Evolutionary conservation across 2,797 vertebrate genomes (phyloP), one percentile per base, ranked within the genome.

Genomic region (Rhinogobio ventralis): DNA sequence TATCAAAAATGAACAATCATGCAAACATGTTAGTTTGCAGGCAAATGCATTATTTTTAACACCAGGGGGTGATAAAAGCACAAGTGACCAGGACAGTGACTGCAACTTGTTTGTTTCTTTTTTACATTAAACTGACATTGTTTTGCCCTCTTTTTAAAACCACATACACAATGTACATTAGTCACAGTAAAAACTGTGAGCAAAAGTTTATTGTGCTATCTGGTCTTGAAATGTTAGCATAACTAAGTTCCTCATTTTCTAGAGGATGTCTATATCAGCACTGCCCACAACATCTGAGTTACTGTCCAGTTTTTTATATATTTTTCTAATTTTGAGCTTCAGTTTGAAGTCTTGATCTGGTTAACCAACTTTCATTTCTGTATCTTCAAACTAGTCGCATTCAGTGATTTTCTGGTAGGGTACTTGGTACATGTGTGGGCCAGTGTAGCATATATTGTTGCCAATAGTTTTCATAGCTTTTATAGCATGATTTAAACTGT

Each of bases 11-110:
- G 1, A 60, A 30, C 3, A 17, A 62, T 62, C 17, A n/a, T 49
- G 8, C 68, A 33, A 73, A 33, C 14, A 5, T 45, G 25, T 45
- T 3, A 30, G 25, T 64, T 73, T 74, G 33, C 25, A 62, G 49
- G 46, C 30, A 55, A 39, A 51, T 67, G 28, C 45, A 10, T 1
- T 15, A 30, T 45, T 83, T 68, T 23, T 30, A 77, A 77, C 82
- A 77, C 49, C 62, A 83, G 82, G 62, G 82, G 82, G 82, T 42
- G 82, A n/a, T 66, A 75, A 36, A 75, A 57, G 2, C n/a, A 23
- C 33, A 33, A 45, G 17, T 2, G 23, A 67, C 75, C 46, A 83
- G 17, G 6, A 45, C 14, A 36, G 15, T 20, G 79, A 14, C n/a
- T 14, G 2, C 19, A 13, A 68, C 14, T 28, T 42, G 2, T 7